Conservation (phyloP, 2,113 vertebrate species). For the Oryzias woworae region DNA sequence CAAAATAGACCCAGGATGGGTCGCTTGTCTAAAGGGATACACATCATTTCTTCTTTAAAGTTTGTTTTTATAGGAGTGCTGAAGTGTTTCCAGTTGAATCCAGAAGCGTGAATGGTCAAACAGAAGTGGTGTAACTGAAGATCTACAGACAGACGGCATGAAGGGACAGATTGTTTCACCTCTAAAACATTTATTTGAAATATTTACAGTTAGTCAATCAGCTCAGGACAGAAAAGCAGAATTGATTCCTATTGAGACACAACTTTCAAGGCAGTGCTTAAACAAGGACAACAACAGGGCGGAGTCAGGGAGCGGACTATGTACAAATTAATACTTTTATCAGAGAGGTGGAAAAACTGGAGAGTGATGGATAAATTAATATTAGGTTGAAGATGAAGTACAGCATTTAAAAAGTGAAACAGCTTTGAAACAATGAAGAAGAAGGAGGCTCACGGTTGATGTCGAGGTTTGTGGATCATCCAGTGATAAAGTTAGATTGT, state of each 20-base stretch:
- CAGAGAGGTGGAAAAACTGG: slow-evolving; percentile 44
- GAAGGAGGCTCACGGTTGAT: neutral
- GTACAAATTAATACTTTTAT: slow-evolving; percentile 73
- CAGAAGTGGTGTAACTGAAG: slow-evolving; percentile 5
- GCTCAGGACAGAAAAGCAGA: slow-evolving; percentile 36
- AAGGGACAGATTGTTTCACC: slow-evolving; percentile 49
- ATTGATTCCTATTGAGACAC: slow-evolving; percentile 45
- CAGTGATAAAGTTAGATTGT: neutral
- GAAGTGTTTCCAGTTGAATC: neutral
- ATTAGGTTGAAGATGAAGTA: slow-evolving; percentile 51
- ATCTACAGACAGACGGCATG: slow-evolving; percentile 29
- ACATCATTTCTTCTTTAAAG: too few species aligned
- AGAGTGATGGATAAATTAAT: slow-evolving; percentile 66
- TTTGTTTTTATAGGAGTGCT: too few species aligned
- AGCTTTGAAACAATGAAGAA: slow-evolving; percentile 19
- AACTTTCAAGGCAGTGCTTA: slow-evolving; percentile 38
- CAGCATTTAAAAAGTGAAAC: slow-evolving; percentile 43
- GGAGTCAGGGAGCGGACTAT: slow-evolving; percentile 52
- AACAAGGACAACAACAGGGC: slow-evolving; percentile 44
- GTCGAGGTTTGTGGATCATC: slow-evolving; percentile 11
- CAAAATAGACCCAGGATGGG: too few species aligned
- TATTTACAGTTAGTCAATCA: slow-evolving; percentile 73
- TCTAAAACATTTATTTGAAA: slow-evolving; percentile 79
- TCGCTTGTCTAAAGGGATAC: too few species aligned
- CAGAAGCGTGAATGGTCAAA: slow-evolving; percentile 2